Percentiles rank a stretch among this genome's conserved stretches.
Conservation (phyloP, 2,888 invertebrate species). For the Dolichopus griseipennis region DNA sequence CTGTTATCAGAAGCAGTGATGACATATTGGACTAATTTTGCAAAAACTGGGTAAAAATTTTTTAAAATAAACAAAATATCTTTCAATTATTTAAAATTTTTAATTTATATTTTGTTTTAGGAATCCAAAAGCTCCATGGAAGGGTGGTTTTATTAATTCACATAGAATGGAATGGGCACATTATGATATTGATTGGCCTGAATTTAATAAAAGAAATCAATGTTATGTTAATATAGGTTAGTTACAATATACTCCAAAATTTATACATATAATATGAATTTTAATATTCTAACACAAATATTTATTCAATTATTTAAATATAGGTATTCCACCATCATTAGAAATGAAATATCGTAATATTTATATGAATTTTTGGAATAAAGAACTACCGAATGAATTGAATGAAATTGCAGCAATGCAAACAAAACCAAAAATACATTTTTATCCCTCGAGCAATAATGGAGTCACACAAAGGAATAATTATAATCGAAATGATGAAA, state of each 20-base stretch:
- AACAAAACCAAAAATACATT: slow-evolving; percentile 30
- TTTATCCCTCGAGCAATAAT: slow-evolving; percentile 11
- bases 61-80: slow-evolving; percentile 8
- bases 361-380: slow-evolving; percentile 77
- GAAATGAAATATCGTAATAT: slow-evolving; percentile 67
- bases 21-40: slow-evolving; percentile 85
- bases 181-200: slow-evolving; percentile 74
- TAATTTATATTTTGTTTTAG: slow-evolving; percentile 47
- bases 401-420: slow-evolving; percentile 44
- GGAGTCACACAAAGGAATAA: slow-evolving; percentile 23
- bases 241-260: background rate
- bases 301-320: background rate
- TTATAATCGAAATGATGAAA: slow-evolving; percentile 23
- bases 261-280: slow-evolving; percentile 5
- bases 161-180: slow-evolving; percentile 58
- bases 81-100: slow-evolving; percentile 18
- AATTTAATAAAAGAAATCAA: slow-evolving; percentile 65
- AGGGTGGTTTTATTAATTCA: slow-evolving; percentile 54
- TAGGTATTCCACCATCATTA: slow-evolving; percentile 64
- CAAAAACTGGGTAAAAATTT: slow-evolving; percentile 79
- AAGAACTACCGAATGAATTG: slow-evolving; percentile 65
- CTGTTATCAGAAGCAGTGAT: slow-evolving; percentile 78
- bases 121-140: slow-evolving; percentile 67
- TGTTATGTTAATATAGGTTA: slow-evolving; percentile 63
- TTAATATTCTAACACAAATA: background rate